phyloP scores from a whole-genome alignment of 2,888 invertebrate genomes.

The Brachypalpus laphriformis region DNA sequence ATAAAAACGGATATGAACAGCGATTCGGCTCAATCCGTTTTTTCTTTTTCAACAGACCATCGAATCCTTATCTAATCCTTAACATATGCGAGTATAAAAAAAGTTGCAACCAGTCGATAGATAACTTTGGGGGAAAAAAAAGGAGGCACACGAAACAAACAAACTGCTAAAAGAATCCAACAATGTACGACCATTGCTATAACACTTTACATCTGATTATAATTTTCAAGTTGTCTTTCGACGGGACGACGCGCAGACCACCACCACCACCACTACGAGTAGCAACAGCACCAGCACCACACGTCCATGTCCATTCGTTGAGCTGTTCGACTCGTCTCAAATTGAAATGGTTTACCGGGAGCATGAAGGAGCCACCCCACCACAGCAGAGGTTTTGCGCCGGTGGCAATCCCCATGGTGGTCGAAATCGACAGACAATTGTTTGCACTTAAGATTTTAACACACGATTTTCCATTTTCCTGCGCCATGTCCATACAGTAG shows the following conservation, averaged over 20 bases:
- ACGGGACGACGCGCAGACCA: constrained; percentile 63
- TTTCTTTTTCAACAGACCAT: background rate
- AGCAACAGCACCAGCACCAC: constrained; percentile 48
- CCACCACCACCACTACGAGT: constrained; percentile 65
- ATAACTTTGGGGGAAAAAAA: constrained; percentile 25
- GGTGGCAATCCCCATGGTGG: constrained; percentile 80
- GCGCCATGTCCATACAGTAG: constrained; percentile 69
- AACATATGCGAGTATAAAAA: constrained; percentile 59
- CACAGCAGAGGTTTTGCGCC: constrained; percentile 50
- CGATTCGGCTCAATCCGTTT: background rate
- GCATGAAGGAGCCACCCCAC: constrained; percentile 61
- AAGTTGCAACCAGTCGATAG: constrained; percentile 30
- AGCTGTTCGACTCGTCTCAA: constrained; percentile 63
- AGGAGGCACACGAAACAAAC: constrained; percentile 42
- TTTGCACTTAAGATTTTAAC: constrained; percentile 83
- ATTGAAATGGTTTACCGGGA: constrained; percentile 67
- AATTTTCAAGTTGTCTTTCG: constrained; percentile 71
- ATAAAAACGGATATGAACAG: background rate
- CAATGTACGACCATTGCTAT: constrained; percentile 72
- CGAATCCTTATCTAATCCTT: constrained; percentile 71
- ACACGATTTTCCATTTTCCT: constrained; percentile 80
- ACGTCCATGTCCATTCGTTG: constrained; percentile 67
- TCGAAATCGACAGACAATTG: constrained; percentile 82
- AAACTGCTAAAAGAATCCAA: constrained; percentile 42
- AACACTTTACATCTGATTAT: constrained; percentile 75